Evolutionary conservation across 2,888 invertebrate species (phyloP).

Genomic region (Drosophila flavopinicola): DNA sequence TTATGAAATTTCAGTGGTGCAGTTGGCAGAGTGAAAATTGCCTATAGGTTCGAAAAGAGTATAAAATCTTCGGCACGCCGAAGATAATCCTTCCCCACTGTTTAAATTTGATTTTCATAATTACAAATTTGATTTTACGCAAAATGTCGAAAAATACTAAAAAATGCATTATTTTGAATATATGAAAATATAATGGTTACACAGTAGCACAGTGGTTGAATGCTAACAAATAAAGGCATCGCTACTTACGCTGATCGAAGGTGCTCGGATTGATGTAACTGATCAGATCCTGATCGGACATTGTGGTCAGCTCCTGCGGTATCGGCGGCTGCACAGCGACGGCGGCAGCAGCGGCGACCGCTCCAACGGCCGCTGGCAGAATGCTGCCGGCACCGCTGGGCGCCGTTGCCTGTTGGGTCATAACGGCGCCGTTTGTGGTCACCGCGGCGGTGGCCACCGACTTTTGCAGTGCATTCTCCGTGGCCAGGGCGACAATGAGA

Average conservation of each 20-base stretch:
- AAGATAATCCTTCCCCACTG: no score
- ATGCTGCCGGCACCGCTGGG: constrained; percentile 65
- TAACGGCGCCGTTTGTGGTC: constrained; percentile 76
- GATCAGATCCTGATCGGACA: constrained; percentile 94
- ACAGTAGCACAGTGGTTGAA: no score
- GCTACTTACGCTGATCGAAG: constrained; percentile 93
- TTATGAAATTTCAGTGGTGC: no score
- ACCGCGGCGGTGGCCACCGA: constrained; percentile 82
- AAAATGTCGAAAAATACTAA: no score
- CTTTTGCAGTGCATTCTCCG: constrained; percentile 82
- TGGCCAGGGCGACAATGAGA: constrained; percentile 83
- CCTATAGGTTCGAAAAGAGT: no score
- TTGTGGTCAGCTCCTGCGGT: constrained; percentile 90
- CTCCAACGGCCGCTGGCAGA: constrained; percentile 67
- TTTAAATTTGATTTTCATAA: no score
- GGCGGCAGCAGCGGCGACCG: constrained; percentile 81
- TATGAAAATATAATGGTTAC: no score
- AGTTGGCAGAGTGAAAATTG: no score
- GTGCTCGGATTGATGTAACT: constrained; percentile 95
- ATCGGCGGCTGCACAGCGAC: constrained; percentile 85
- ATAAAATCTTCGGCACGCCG: no score
- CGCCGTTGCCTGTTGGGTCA: constrained; percentile 79
- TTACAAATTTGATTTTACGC: no score
- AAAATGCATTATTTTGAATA: background rate
- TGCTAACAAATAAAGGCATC: no score